Percentiles rank a stretch among this genome's conserved stretches.
Conservation (phyloP, 2,888 invertebrate genomes). For the Lamellibrachia columna region DNA sequence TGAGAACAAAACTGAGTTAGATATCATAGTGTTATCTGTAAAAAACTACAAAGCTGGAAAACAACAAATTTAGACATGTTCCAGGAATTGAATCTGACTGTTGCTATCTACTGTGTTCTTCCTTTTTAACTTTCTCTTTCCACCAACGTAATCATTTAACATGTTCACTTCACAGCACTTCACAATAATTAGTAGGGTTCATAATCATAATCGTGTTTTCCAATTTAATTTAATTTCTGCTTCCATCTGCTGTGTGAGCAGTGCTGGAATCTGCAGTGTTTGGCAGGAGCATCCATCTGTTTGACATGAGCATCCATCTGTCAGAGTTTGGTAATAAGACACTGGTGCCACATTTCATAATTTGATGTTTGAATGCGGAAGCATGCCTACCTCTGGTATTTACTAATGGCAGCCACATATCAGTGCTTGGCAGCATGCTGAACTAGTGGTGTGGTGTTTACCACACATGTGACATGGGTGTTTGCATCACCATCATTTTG, state of each 20-base stretch:
- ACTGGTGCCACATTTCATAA: not conserved
- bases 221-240: not conserved
- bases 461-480: not conserved
- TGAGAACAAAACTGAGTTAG: not conserved
- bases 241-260: not conserved
- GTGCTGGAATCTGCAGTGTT: not conserved
- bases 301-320: not conserved
- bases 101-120: not conserved
- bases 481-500: not conserved
- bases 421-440: no score
- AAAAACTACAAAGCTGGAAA: not conserved
- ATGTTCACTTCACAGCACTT: not conserved
- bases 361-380: slow-evolving; percentile 16
- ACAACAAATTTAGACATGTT: not conserved
- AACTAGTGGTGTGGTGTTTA: not conserved
- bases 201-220: not conserved
- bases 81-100: not conserved
- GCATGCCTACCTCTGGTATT: not conserved
- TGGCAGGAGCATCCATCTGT: not conserved
- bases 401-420: not conserved
- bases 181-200: not conserved
- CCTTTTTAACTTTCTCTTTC: not conserved
- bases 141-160: not conserved
- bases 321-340: not conserved
- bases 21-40: not conserved